Evolutionary conservation across 2,113 vertebrate species (phyloP).

Genomic region (Charina bottae): DNA sequence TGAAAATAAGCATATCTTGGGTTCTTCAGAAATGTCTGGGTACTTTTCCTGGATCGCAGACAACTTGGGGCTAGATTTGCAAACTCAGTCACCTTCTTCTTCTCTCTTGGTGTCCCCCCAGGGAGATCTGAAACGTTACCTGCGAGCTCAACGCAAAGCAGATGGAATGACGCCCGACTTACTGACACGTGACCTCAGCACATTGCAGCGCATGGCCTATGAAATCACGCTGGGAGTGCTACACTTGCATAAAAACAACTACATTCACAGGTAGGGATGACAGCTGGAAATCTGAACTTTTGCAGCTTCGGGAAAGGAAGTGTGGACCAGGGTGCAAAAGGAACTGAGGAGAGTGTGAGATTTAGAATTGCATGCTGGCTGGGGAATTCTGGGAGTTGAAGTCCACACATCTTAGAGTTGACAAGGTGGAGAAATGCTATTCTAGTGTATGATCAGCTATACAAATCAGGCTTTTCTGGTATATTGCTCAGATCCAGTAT

Average conservation of each 20-base stretch:
- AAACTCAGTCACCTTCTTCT: neutral
- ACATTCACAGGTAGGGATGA: constrained; percentile 85
- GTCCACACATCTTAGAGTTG: neutral
- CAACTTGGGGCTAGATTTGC: neutral
- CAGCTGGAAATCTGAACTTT: too few species aligned
- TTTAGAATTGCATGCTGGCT: neutral
- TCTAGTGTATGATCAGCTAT: neutral
- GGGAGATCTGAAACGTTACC: constrained; percentile 90
- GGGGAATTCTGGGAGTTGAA: neutral
- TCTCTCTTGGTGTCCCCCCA: constrained; percentile 36
- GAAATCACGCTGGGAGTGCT: constrained; percentile 91
- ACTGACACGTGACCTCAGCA: constrained; percentile 84
- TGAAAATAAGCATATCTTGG: neutral
- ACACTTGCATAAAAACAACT: constrained; percentile 89
- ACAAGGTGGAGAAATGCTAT: neutral
- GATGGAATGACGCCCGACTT: constrained; percentile 91
- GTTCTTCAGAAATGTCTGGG: neutral
- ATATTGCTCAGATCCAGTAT: neutral
- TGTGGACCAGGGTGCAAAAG: neutral
- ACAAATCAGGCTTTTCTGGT: neutral
- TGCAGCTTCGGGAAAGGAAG: neutral
- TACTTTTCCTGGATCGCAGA: neutral
- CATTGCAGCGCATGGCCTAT: constrained; percentile 90
- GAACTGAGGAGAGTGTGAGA: neutral
- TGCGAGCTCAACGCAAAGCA: constrained; percentile 86